Evolutionary conservation across 2,113 vertebrate species (phyloP).

Genomic region (Laterallus jamaicensis): DNA sequence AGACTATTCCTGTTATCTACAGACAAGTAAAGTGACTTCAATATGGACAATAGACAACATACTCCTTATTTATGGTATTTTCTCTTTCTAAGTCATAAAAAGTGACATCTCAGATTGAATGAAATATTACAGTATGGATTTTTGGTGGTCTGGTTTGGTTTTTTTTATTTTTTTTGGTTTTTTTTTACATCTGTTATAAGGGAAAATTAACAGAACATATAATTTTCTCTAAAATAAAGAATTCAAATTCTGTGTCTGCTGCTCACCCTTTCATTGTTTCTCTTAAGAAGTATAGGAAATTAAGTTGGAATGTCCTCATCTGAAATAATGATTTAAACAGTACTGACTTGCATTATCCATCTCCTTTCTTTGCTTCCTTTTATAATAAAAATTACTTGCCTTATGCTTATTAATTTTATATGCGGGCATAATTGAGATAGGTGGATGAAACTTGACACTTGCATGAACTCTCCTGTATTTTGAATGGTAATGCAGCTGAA

Average conservation of each 20-base stretch:
- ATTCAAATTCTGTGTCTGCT: neutral
- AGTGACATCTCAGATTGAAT: neutral
- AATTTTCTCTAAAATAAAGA: neutral
- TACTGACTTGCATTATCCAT: neutral
- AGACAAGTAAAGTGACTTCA: neutral
- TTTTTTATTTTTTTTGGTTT: too few species aligned
- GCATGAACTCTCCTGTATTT: neutral
- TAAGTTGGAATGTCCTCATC: neutral
- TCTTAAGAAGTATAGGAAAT: constrained; percentile 3
- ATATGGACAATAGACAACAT: neutral
- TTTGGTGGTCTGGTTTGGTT: too few species aligned
- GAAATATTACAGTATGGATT: neutral
- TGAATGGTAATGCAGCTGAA: neutral
- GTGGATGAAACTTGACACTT: constrained; percentile 12
- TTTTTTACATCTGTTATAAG: neutral
- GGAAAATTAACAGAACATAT: neutral
- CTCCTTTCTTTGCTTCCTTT: constrained; percentile 4
- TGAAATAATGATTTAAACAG: neutral
- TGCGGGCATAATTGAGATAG: neutral
- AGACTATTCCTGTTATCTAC: neutral
- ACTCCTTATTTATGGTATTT: neutral
- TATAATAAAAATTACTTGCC: constrained; percentile 28
- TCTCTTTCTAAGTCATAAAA: neutral
- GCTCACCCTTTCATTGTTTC: neutral
- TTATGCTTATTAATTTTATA: constrained; percentile 29